A percentile compares a stretch with the other conserved stretches of the same genome.
phyloP scores from a whole-genome alignment of 2,797 vertebrate genomes.

The Anas bahamensis region DNA sequence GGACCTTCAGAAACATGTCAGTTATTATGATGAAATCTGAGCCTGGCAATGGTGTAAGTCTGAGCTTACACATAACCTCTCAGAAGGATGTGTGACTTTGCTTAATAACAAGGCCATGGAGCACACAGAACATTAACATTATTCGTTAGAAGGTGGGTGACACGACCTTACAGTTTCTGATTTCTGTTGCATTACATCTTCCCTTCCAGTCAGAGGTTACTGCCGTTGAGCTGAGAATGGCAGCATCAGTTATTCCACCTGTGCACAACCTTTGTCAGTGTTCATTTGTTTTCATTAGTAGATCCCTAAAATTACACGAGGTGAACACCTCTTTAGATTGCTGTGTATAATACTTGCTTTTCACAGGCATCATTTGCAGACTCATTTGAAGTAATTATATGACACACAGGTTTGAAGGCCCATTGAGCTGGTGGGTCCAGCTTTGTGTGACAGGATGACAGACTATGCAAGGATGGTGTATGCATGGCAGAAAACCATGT shows the following conservation, averaged over 20 bases:
- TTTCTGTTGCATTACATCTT: background rate
- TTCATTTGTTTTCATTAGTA: background rate
- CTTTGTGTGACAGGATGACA: fast-evolving
- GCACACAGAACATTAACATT: background rate
- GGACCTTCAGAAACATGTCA: background rate
- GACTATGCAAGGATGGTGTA: background rate
- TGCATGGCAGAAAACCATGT: background rate
- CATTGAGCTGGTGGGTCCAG: background rate
- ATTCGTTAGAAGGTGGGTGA: background rate
- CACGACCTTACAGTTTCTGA: background rate
- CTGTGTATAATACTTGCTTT: background rate
- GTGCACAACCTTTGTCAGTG: background rate
- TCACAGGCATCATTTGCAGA: background rate
- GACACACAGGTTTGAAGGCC: background rate
- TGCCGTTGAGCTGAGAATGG: background rate
- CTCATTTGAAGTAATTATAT: background rate
- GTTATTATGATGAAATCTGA: background rate
- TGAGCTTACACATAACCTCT: background rate
- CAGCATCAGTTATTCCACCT: background rate
- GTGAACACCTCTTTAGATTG: background rate
- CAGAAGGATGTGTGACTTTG: background rate
- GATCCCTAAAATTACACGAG: background rate
- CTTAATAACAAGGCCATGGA: background rate
- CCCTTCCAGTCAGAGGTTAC: background rate
- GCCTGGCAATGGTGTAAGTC: background rate